These are phyloP conservation scores for Holocentrus rufus DNA, from an alignment of 2,797 vertebrate genomes.

Conservation along the genomic window DNA sequence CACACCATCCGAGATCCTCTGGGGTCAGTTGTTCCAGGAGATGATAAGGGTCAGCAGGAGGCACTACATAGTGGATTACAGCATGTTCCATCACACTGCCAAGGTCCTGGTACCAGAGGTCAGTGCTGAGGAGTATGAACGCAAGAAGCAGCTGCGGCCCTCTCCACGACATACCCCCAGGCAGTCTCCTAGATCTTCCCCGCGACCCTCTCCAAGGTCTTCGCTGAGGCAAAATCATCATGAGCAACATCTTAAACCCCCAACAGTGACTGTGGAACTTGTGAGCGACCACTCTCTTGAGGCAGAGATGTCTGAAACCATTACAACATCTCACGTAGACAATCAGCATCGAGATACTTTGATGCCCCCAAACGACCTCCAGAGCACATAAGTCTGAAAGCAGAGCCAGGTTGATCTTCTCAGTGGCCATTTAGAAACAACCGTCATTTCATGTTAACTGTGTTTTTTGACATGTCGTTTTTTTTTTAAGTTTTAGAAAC, in stretches of 20 bases:
- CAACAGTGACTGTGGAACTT: conserved; percentile 60
- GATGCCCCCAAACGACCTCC: conserved; percentile 28
- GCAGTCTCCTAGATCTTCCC: conserved; percentile 22
- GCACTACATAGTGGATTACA: conserved; percentile 90
- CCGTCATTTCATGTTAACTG: too few relatives aligned
- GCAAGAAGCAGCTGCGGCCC: conserved; percentile 76
- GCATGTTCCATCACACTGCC: conserved; percentile 89
- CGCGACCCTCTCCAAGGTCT: background rate
- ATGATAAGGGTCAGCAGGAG: conserved; percentile 87
- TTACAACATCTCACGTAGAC: conserved; percentile 28
- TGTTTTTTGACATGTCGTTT: too few relatives aligned
- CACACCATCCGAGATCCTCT: conserved; percentile 90
- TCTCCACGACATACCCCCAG: conserved; percentile 35
- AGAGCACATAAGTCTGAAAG: conserved; percentile 6
- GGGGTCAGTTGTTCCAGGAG: conserved; percentile 94
- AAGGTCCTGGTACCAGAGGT: conserved; percentile 88
- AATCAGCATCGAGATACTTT: conserved; percentile 35
- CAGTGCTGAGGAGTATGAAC: conserved; percentile 88
- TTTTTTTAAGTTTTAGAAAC: background rate
- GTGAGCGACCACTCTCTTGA: conserved; percentile 46
- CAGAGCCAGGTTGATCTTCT: background rate
- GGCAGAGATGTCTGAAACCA: conserved; percentile 15
- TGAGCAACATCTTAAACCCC: conserved; percentile 50
- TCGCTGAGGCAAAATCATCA: conserved; percentile 21
- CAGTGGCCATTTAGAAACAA: background rate